phyloP scores from a whole-genome alignment of 2,113 vertebrate species.

The Hypanus sabinus region DNA sequence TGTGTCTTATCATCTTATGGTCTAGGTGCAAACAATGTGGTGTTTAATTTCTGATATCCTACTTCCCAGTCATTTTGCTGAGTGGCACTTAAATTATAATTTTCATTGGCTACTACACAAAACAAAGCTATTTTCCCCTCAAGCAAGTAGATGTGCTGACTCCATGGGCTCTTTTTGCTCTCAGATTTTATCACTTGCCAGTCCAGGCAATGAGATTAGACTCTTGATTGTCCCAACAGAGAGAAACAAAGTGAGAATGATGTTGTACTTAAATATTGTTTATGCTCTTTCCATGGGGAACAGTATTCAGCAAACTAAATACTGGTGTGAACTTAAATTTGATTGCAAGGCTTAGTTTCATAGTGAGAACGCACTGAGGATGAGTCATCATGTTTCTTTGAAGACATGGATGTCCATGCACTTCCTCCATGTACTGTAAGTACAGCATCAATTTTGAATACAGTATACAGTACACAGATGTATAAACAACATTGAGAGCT shows the following conservation, averaged over 20 bases:
- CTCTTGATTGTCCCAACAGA: background rate
- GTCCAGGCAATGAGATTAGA: background rate
- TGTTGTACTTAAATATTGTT: background rate
- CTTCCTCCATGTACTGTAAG: background rate
- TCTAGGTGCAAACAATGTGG: background rate
- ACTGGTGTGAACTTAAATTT: background rate
- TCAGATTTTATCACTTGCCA: background rate
- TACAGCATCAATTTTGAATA: background rate
- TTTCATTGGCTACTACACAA: background rate
- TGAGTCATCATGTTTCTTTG: background rate
- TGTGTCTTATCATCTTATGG: no score
- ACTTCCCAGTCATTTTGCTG: background rate
- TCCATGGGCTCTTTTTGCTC: background rate
- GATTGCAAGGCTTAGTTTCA: background rate
- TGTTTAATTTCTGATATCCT: background rate
- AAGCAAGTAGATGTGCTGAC: background rate
- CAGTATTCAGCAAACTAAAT: background rate
- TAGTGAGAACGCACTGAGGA: background rate
- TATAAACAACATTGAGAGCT: background rate
- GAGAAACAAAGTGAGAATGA: background rate
- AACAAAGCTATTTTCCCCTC: background rate
- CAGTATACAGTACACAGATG: no score
- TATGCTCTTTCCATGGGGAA: background rate
- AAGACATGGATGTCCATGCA: background rate
- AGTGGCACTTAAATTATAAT: background rate